Evolutionary conservation across 2,113 vertebrate genomes (phyloP), one percentile per base, ranked within the genome.

Genomic region (Oreochromis spilurus): DNA sequence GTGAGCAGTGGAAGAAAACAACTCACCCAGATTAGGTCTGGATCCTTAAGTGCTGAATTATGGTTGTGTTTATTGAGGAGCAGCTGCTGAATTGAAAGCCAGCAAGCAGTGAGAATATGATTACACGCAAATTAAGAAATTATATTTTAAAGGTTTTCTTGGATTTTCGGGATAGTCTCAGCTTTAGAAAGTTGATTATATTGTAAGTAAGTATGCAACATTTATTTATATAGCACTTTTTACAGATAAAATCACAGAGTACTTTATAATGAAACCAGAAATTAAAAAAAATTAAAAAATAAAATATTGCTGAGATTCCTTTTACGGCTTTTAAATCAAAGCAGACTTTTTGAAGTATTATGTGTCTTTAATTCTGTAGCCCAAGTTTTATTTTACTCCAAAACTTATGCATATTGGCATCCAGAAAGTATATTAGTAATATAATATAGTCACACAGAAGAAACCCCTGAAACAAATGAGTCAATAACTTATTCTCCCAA

Each of bases 231-330:
- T 38, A 65, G 34, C 34, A 38, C 34, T 38, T 65, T 65, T 65
- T 6, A 65, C 34, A 65, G 60, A 38, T 38, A 38, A 65, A 65
- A 38, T 62, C 16, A 36, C 16, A 53, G 19, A 36, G 29, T 36
- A 19, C 58, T 62, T 62, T 62, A 62, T 34, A 62, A 36, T 65
- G 34, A 38, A 65, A 65, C 34, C 60, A 65, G 34, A 65, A 65
- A 65, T n/a, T 1, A 0, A 36, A 34, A 24, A 1, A 19, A 19
- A 4, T 0, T 0, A 0, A 3, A 31, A 58, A 31, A 58, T 2
- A 4, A 60, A 31, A 19, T 34, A 62, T 62, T 62, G 29, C 58
- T 34, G 29, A 34, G 48, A 38, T 75, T 75, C 2, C 21, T 48
- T 48, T 75, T 17, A 75, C 4, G 26, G 9, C 40, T 48, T 75